phyloP scores from a whole-genome alignment of 2,797 vertebrate genomes.

The Choloepus didactylus region DNA sequence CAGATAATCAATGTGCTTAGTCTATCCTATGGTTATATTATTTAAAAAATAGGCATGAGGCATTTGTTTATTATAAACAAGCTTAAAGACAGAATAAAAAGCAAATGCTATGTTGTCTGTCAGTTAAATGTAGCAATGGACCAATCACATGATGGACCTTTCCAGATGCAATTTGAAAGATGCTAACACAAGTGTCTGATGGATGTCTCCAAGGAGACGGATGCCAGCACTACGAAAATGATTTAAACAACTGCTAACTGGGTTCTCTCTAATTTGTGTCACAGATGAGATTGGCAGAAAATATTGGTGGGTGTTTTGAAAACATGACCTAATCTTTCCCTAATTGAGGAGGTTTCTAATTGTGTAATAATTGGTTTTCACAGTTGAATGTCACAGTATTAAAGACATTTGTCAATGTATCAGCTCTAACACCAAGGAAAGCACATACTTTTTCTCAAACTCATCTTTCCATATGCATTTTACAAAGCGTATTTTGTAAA shows the following conservation, averaged over 20 bases:
- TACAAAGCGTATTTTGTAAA: slow-evolving; percentile 30
- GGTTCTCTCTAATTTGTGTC: slow-evolving; percentile 78
- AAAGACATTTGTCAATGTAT: slow-evolving; percentile 72
- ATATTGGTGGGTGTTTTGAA: slow-evolving; percentile 77
- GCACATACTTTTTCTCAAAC: slow-evolving; percentile 35
- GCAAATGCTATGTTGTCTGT: slow-evolving; percentile 78
- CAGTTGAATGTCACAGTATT: slow-evolving; percentile 76
- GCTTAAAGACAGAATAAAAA: slow-evolving; percentile 83
- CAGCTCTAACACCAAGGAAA: slow-evolving; percentile 59
- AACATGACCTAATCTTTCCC: slow-evolving; percentile 78
- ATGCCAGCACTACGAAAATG: slow-evolving; percentile 80
- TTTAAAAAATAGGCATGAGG: slow-evolving; percentile 71
- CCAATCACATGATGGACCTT: slow-evolving; percentile 79
- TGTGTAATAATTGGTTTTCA: slow-evolving; percentile 82
- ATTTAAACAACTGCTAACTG: slow-evolving; percentile 81
- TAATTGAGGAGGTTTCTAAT: slow-evolving; percentile 78
- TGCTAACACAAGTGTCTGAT: slow-evolving; percentile 77
- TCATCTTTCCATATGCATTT: slow-evolving; percentile 30
- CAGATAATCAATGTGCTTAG: not conserved
- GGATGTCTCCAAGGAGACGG: slow-evolving; percentile 82
- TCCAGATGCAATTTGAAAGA: slow-evolving; percentile 83
- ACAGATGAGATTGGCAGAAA: slow-evolving; percentile 83
- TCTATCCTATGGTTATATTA: slow-evolving; percentile 71
- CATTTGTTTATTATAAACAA: slow-evolving; percentile 78
- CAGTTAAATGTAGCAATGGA: slow-evolving; percentile 75